Base-by-base conservation (phyloP, 2,888 invertebrate species). In the Thymelicus sylvestris region DNA sequence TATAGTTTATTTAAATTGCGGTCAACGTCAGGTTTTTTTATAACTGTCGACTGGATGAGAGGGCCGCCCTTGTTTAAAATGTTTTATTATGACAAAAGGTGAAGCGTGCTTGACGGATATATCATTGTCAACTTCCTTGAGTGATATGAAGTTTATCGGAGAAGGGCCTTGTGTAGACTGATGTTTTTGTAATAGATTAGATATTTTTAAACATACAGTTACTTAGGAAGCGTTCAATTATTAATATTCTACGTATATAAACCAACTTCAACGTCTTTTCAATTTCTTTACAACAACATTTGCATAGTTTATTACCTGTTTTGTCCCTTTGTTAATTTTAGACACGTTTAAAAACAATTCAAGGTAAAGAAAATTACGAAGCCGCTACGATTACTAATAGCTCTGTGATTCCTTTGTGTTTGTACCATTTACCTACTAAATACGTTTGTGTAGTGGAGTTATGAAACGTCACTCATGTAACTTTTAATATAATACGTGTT, bases 1-100 rank as follows among this genome's bases (percentile, higher is more conserved):
- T 93, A 88, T 87, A 81, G 83, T 85, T 88, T 85, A 84, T 85
- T 88, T 85, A 83, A 81, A 86, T 87, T 86, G 83, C 79, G 80
- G 81, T 78, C 72, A 73, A 76, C 19, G 19, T 74, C 71, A 72
- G 75, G 77, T 80, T 83, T 81, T 81, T 75, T 66, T 19, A 66
- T 74, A 68, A 48, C 69, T 71, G 66, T 68, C 67, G 71, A 64
- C 64, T 63, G 73, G 68, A 62, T 19, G 19, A 19, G 62, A 73
- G 60, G 63, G 15, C 50, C 48, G 61, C 66, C 61, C 61, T 71
- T 64, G 38, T 67, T 52, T 44, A 52, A 71, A 41, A 62, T 63
- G 65, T 70, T 66, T 72, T 73, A 67, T 73, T 72, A 68, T 73
- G 69, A 72, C 72, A 66, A 71, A 66, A 69, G 66, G 52, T 72